Base-by-base conservation (phyloP, 2,797 vertebrate species). In the Onychomys leucogaster region DNA sequence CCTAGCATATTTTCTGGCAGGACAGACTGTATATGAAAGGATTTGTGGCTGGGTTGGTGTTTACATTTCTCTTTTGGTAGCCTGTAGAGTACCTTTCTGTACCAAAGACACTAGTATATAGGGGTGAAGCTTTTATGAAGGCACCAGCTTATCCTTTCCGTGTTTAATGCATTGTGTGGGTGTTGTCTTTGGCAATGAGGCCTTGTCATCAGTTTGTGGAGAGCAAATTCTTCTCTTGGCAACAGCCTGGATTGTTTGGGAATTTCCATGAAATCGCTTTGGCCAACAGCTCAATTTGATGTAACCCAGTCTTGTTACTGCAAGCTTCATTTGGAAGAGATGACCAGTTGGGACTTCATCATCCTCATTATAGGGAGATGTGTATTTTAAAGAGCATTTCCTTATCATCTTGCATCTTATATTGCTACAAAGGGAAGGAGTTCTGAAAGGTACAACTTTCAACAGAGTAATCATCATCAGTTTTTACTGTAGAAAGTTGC, bases 401-500 rank as follows among this genome's bases (percentile, higher is more conserved):
- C 19, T 83, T 3, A 41, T 1, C 96, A 65, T 91, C 27, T 32
- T 81, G 0, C 83, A 95, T 23, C 1, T 27, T 94, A 83, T 80
- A 57, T 83, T 95, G 29, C 65, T 95, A 2, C 6, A 90, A 92
- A 86, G 34, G 43, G 17, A 59, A 71, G 32, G 6, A 71, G 41
- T 73, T 55, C 78, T 75, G n/a, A 85, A 89, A 76, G 29, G 11
- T 46, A 25, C 0, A 0, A 77, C 23, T 1, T n/a, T n/a, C 57
- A 77, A 78, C 21, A 91, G 11, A 49, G 71, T 75, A 75, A 46
- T 49, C 27, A 61, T 89, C 25, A 46, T 86, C 23, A 29, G 27
- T 76, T 88, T 92, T 95, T 90, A 69, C 3, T 59, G 4, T 4
- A 88, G n/a, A 21, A 91, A 91, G 34, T 75, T 94, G 71, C 16